Percentiles rank a stretch among this genome's conserved stretches.
These are phyloP conservation scores for Hermatobates lingyangjiaoensis DNA, from an alignment of 1,140 invertebrate genomes.

Conservation along the genomic window DNA sequence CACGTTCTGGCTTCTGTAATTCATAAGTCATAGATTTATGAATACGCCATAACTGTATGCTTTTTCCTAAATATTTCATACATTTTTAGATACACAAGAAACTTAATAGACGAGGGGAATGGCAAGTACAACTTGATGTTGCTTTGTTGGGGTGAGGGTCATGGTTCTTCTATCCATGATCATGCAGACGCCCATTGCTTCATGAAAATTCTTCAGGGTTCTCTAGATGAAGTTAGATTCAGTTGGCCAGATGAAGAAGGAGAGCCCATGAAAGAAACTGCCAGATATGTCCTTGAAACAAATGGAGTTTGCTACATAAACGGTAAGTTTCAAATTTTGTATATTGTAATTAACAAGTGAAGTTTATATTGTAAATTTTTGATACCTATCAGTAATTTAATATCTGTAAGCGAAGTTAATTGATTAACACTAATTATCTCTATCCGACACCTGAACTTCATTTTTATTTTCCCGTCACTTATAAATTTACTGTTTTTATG, in stretches of 20 bases:
- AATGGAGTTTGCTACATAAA: constrained; percentile 90
- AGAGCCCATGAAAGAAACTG: constrained; percentile 32
- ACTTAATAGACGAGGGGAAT: constrained; percentile 84
- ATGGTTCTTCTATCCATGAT: constrained; percentile 88
- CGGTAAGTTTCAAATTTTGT: constrained; percentile 47
- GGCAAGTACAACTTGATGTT: constrained; percentile 96
- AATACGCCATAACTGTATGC: too few species aligned
- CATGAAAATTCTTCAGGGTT: constrained; percentile 64
- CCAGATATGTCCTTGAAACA: constrained; percentile 36
- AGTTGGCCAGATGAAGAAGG: constrained; percentile 38
- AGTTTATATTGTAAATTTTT: neutral
- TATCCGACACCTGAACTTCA: too few species aligned
- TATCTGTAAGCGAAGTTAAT: too few species aligned
- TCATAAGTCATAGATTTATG: too few species aligned
- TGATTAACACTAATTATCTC: too few species aligned
- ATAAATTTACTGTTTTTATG: too few species aligned
- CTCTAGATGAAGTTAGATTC: constrained; percentile 42
- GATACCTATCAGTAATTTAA: neutral
- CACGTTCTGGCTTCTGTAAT: too few species aligned
- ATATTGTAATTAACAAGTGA: neutral
- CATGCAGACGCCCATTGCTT: constrained; percentile 94
- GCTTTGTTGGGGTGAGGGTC: constrained; percentile 90
- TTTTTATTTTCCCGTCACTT: too few species aligned
- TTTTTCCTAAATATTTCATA: too few species aligned
- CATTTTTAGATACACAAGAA: constrained; percentile 75